Evolutionary conservation across 1,140 invertebrate genomes (phyloP).

Genomic region (Teleogryllus occipitalis): DNA sequence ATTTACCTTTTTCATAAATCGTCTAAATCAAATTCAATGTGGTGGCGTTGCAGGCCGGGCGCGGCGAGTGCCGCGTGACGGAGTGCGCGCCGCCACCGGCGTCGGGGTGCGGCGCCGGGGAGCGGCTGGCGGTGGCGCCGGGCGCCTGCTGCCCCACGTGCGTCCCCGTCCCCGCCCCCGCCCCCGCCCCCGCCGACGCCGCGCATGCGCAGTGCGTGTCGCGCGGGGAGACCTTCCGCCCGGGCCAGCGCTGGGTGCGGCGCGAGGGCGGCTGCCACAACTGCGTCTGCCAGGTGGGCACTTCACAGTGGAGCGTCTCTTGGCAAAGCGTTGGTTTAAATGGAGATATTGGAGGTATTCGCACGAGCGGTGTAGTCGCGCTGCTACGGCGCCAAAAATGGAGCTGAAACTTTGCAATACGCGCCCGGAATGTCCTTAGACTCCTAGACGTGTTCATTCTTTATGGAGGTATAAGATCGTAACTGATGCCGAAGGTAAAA

Average conservation of each 20-base stretch:
- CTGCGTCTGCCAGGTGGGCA: constrained; percentile 11
- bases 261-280: constrained; percentile 14
- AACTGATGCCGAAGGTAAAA: no score
- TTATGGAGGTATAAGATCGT: no score
- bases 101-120: not conserved
- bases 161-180: not conserved
- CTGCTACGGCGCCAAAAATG: no score
- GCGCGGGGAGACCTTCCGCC: constrained; percentile 9
- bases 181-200: not conserved
- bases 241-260: constrained; percentile 16
- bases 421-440: no score
- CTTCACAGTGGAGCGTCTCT: not conserved
- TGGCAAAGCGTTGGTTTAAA: no score
- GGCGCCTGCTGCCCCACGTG: not conserved
- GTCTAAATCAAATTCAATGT: not conserved
- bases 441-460: no score
- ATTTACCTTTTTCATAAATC: not conserved
- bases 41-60: not conserved
- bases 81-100: not conserved
- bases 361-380: no score
- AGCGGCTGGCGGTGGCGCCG: not conserved
- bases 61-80: not conserved
- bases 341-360: no score
- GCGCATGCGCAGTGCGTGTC: not conserved
- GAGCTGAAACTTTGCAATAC: no score